Evolutionary conservation across 2,797 vertebrate genomes (phyloP).

Genomic region (Myripristis murdjan): DNA sequence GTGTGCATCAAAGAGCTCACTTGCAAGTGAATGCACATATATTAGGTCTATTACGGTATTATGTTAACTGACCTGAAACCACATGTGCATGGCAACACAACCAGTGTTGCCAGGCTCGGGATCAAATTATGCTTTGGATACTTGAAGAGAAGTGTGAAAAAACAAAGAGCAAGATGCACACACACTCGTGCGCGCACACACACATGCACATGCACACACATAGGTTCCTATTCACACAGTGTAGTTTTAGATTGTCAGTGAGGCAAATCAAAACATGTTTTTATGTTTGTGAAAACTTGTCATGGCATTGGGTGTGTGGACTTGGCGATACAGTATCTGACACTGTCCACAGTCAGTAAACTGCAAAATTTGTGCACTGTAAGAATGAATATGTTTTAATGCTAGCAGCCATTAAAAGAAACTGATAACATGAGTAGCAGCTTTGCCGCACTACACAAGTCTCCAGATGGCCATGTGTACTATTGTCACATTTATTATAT

Average conservation of each 20-base stretch:
- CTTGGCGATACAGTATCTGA: no score
- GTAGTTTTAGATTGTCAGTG: not conserved
- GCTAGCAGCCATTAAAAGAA: conserved; percentile 16
- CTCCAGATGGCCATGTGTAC: conserved; percentile 21
- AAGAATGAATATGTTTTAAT: not conserved
- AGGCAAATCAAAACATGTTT: no score
- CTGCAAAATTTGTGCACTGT: not conserved
- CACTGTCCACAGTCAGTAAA: not conserved
- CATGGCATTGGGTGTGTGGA: no score
- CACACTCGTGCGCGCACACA: no score
- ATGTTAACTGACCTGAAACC: conserved; percentile 7
- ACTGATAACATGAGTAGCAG: not conserved
- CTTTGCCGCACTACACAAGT: conserved; percentile 23
- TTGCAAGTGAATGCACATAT: conserved; percentile 1
- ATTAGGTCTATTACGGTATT: not conserved
- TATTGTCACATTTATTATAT: conserved; percentile 45
- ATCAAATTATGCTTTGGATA: not conserved
- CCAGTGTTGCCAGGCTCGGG: not conserved
- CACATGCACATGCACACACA: no score
- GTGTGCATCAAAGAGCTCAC: conserved; percentile 21
- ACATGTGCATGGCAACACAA: conserved; percentile 4
- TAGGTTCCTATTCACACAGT: not conserved
- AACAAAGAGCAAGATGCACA: not conserved
- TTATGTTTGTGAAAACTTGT: no score
- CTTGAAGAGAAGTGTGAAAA: not conserved